Evolutionary conservation across 2,888 invertebrate species (phyloP).

Genomic region (Leuctra nigra): DNA sequence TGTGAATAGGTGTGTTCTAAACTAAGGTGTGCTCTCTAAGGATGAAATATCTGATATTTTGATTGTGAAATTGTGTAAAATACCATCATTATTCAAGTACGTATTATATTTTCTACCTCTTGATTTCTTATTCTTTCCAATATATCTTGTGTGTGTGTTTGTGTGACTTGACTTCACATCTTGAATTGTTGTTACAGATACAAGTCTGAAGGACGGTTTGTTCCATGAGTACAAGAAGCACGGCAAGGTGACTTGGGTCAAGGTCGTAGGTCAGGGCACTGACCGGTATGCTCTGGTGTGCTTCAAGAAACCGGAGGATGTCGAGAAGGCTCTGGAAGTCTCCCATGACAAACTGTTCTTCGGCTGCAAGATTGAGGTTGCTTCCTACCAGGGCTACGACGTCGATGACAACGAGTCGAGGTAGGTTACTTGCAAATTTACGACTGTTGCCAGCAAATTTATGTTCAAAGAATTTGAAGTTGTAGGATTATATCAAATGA

Average conservation of each 20-base stretch:
- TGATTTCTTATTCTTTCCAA: no score
- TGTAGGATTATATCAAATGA: no score
- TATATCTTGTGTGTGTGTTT: no score
- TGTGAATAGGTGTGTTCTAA: no score
- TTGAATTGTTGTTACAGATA: constrained; percentile 61
- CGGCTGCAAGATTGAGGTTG: constrained; percentile 94
- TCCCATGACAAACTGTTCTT: constrained; percentile 96
- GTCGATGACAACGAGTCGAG: constrained; percentile 42
- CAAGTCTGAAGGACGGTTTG: constrained; percentile 92
- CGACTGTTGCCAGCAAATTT: not conserved
- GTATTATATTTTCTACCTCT: no score
- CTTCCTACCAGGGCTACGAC: constrained; percentile 77
- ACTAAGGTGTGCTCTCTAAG: no score
- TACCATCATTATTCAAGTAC: no score
- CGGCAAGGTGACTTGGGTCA: constrained; percentile 94
- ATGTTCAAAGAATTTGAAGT: not conserved
- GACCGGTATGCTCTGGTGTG: constrained; percentile 92
- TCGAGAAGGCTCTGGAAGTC: constrained; percentile 90
- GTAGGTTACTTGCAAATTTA: constrained; percentile 30
- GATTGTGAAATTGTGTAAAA: no score
- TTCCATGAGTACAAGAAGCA: constrained; percentile 99
- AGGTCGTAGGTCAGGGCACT: constrained; percentile 84
- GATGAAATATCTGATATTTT: no score
- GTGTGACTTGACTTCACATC: no score
- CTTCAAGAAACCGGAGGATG: constrained; percentile 96